Conservation (phyloP, 2,113 vertebrate species). For the Prionailurus viverrinus region DNA sequence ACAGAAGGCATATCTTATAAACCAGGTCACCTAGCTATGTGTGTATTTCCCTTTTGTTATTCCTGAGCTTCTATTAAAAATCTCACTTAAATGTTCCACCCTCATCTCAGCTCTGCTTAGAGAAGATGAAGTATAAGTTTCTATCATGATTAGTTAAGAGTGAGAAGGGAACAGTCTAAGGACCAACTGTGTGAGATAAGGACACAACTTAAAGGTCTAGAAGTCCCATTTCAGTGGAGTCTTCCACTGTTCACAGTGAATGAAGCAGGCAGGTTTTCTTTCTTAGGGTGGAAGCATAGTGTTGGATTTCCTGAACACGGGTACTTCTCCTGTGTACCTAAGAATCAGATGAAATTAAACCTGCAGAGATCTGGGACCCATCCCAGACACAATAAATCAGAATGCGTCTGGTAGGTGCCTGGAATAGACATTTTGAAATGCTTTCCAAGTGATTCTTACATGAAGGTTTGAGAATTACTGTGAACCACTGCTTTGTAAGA, state of each 20-base stretch:
- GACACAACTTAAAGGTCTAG: neutral
- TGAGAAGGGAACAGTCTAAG: neutral
- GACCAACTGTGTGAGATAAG: neutral
- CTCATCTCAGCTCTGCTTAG: neutral
- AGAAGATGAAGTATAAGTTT: neutral
- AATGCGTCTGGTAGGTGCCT: neutral
- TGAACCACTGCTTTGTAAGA: neutral
- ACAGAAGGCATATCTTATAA: neutral
- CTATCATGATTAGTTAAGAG: neutral
- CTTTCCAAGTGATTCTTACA: neutral
- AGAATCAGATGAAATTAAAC: neutral
- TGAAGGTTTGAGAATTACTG: neutral
- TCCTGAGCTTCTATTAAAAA: conserved; percentile 43
- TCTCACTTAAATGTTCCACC: neutral
- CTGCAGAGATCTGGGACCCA: neutral
- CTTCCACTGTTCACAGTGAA: neutral
- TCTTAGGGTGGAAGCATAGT: neutral
- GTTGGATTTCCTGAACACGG: neutral
- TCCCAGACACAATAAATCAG: neutral
- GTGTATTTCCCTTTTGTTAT: neutral
- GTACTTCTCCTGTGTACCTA: neutral
- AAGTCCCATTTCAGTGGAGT: neutral
- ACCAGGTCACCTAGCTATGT: neutral
- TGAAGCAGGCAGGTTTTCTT: neutral
- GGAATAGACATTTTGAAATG: neutral